A percentile compares a stretch with the other conserved stretches of the same genome.
phyloP scores from a whole-genome alignment of 2,113 vertebrate genomes.

The Eolophus roseicapilla region DNA sequence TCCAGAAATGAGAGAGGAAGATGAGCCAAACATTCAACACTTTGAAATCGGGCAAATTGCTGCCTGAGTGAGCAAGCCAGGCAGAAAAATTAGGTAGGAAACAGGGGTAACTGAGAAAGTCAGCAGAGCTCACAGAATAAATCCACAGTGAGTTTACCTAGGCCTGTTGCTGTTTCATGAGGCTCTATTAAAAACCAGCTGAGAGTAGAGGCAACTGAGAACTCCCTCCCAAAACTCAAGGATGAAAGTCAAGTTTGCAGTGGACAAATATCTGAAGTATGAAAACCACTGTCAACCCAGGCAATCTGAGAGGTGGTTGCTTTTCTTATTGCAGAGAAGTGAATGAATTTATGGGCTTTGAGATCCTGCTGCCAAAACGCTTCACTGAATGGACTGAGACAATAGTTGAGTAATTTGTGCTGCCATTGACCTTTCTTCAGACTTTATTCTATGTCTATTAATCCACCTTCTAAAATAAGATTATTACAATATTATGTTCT shows the following conservation, averaged over 20 bases:
- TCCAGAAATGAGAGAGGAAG: background rate
- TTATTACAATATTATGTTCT: background rate
- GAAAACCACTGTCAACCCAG: background rate
- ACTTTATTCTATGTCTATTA: background rate
- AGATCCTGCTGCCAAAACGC: background rate
- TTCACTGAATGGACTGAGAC: background rate
- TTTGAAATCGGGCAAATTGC: background rate
- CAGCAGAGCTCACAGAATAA: background rate
- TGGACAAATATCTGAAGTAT: background rate
- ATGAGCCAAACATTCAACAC: background rate
- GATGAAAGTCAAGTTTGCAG: background rate
- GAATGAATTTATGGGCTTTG: background rate
- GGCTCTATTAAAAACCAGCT: conserved; percentile 15
- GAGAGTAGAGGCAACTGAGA: background rate
- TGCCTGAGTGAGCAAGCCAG: background rate
- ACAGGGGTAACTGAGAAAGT: background rate
- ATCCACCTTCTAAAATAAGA: conserved; percentile 9
- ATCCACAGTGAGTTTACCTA: background rate
- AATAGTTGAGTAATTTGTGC: background rate
- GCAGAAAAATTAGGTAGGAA: background rate
- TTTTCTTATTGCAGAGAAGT: background rate
- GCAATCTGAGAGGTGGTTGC: background rate
- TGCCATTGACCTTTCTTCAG: background rate
- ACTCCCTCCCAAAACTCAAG: background rate
- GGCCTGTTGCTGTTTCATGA: background rate